Conservation (phyloP, 1,140 invertebrate species). For the Phocides pigmalion region DNA sequence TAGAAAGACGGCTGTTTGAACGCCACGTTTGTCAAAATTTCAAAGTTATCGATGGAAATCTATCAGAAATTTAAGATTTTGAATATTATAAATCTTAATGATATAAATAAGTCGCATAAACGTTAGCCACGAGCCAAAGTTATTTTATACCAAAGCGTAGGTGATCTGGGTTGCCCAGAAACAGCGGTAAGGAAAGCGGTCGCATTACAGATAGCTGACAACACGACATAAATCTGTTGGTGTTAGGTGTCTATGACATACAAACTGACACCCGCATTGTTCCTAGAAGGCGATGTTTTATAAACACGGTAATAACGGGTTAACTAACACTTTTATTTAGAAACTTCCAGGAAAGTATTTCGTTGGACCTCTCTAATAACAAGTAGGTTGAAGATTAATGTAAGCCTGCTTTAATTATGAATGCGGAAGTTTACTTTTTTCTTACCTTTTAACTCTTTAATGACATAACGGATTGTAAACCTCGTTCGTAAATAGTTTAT, state of each 20-base stretch:
- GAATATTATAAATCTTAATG: too few relatives aligned
- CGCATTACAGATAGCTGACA: conserved; percentile 34
- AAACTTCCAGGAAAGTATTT: conserved; percentile 1
- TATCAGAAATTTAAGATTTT: too few relatives aligned
- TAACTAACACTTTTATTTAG: not conserved
- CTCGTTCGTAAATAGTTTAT: too few relatives aligned
- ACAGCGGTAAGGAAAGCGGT: conserved; percentile 26
- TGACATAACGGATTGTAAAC: too few relatives aligned
- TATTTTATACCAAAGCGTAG: not conserved
- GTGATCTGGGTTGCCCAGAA: not conserved
- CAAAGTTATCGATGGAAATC: too few relatives aligned
- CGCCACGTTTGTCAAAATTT: too few relatives aligned
- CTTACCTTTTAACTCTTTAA: too few relatives aligned
- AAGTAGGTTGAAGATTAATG: not conserved
- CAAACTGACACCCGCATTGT: conserved; percentile 43
- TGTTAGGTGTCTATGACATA: conserved; percentile 28
- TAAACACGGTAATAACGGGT: conserved; percentile 45
- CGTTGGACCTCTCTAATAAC: not conserved
- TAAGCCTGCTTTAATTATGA: too few relatives aligned
- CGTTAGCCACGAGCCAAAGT: not conserved
- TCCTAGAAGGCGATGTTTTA: conserved; percentile 56
- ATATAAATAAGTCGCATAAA: too few relatives aligned
- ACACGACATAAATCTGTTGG: conserved; percentile 13
- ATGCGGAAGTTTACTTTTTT: too few relatives aligned
- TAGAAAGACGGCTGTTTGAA: too few relatives aligned